These are phyloP conservation scores for Arge pagana DNA, from an alignment of 2,888 invertebrate genomes.

Conservation along the genomic window DNA sequence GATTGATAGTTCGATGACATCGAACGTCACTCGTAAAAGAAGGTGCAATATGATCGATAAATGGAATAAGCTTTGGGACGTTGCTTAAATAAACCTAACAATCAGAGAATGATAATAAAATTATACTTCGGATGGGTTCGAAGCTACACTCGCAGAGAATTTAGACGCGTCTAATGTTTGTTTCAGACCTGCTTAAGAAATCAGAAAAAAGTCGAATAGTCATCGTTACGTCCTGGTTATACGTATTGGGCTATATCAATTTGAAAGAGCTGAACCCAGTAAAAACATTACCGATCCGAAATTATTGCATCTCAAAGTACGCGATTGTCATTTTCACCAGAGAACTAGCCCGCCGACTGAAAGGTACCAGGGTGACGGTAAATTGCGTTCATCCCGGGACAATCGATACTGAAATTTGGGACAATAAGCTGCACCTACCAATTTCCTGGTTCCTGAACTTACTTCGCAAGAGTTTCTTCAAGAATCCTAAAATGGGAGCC, in stretches of 20 bases:
- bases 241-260: constrained; percentile 74
- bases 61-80: no score
- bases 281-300: constrained; percentile 62
- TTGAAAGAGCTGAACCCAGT: constrained; percentile 78
- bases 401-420: constrained; percentile 84
- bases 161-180: no score
- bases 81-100: no score
- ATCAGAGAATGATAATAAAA: no score
- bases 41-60: no score
- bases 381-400: constrained; percentile 89
- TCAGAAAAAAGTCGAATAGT: constrained; percentile 78
- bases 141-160: no score
- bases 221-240: constrained; percentile 80
- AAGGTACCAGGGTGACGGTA: constrained; percentile 78
- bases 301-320: constrained; percentile 85
- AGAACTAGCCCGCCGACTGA: constrained; percentile 76
- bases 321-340: constrained; percentile 81
- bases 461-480: constrained; percentile 74
- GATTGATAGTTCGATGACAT: no score
- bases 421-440: constrained; percentile 72
- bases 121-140: no score
- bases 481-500: constrained; percentile 77
- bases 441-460: constrained; percentile 71
- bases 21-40: no score
- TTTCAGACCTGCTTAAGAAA: constrained; percentile 72